Evolutionary conservation across 2,797 vertebrate genomes (phyloP).

Genomic region (Pseudomugil tenellus): DNA sequence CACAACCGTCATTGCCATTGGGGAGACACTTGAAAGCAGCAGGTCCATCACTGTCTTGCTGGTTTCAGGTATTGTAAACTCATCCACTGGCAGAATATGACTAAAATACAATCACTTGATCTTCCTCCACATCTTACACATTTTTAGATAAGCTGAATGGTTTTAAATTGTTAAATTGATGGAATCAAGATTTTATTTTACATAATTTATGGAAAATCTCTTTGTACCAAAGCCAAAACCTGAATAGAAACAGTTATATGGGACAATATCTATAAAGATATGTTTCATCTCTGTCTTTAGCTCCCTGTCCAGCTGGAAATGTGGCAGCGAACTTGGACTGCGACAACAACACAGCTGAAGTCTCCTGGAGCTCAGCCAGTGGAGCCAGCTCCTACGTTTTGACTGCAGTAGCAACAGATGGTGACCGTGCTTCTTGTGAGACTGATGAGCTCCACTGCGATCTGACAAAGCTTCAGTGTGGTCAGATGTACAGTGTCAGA

Average conservation of each 20-base stretch:
- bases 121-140: constrained; percentile 5
- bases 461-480: constrained; percentile 73
- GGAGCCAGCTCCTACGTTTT: constrained; percentile 71
- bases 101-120: not conserved
- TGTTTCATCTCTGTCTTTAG: constrained; percentile 54
- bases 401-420: constrained; percentile 50
- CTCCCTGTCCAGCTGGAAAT: constrained; percentile 66
- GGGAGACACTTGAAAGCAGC: constrained; percentile 68
- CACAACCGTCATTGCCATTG: constrained; percentile 64
- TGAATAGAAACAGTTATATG: not conserved
- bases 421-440: constrained; percentile 59
- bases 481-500: constrained; percentile 75
- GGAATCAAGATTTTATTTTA: no score
- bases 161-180: no score
- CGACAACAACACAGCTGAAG: constrained; percentile 57
- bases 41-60: constrained; percentile 61
- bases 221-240: not conserved
- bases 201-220: not conserved
- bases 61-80: constrained; percentile 72
- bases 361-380: constrained; percentile 66
- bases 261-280: not conserved
- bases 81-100: not conserved
- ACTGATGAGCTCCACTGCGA: constrained; percentile 58
- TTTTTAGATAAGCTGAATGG: no score
- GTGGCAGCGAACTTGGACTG: constrained; percentile 66